These are phyloP conservation scores for Triplophysa dalaica DNA, from an alignment of 2,113 vertebrate species.

Conservation along the genomic window DNA sequence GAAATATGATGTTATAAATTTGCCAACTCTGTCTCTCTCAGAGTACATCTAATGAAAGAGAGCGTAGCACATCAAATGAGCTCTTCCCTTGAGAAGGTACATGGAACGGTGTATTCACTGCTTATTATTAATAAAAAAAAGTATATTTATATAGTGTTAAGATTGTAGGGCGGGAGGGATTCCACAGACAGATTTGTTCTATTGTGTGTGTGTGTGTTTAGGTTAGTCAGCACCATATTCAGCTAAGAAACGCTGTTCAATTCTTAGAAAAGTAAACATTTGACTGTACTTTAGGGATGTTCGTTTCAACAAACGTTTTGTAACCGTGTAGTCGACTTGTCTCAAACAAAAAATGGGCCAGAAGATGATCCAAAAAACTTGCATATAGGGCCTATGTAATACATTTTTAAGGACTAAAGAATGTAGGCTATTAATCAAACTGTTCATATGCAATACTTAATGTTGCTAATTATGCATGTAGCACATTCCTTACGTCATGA, in stretches of 20 bases:
- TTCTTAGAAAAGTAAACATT: neutral
- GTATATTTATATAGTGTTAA: conserved; percentile 28
- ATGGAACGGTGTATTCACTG: conserved; percentile 20
- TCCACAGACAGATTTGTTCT: neutral
- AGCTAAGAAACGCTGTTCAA: neutral
- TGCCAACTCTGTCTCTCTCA: conserved; percentile 27
- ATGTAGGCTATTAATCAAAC: too few species aligned
- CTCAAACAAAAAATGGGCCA: too few species aligned
- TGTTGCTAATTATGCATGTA: too few species aligned
- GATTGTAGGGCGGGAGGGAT: conserved; percentile 13
- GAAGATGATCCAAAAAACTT: too few species aligned
- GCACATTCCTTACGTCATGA: too few species aligned
- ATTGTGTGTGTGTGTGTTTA: neutral
- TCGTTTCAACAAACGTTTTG: too few species aligned
- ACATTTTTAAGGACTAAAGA: too few species aligned
- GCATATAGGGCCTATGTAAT: too few species aligned
- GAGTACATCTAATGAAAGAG: conserved; percentile 33
- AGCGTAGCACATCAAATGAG: conserved; percentile 39
- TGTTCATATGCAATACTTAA: too few species aligned
- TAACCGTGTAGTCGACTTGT: too few species aligned
- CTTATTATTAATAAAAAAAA: conserved; percentile 11
- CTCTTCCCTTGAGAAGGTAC: conserved; percentile 27
- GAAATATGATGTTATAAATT: conserved; percentile 40
- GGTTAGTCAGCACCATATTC: neutral
- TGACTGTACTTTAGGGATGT: too few species aligned